Evolutionary conservation across 1,140 invertebrate species (phyloP).

Genomic region (Lepidotrigona ventralis): DNA sequence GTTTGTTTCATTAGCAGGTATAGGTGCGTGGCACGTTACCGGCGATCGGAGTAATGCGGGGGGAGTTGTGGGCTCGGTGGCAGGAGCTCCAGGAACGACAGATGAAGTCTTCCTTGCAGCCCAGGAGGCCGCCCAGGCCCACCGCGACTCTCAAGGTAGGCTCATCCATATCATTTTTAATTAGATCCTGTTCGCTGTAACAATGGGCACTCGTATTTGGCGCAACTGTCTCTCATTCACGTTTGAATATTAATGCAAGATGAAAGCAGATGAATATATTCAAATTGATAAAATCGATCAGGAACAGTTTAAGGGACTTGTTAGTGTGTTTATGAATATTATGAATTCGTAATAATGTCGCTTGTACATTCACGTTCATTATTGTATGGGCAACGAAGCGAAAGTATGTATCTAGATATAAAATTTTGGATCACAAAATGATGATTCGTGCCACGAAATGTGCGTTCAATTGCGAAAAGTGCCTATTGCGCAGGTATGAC

Average conservation of each 20-base stretch:
- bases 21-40: conserved; percentile 83
- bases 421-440: not conserved
- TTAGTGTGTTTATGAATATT: not conserved
- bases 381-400: not conserved
- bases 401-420: too few relatives aligned
- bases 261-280: not conserved
- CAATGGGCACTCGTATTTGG: conserved; percentile 73
- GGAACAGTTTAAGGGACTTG: not conserved
- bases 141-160: conserved; percentile 90
- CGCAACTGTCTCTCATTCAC: not conserved
- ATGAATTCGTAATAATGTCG: not conserved
- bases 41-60: conserved; percentile 83
- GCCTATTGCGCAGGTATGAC: conserved; percentile 75
- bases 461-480: conserved; percentile 45
- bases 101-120: conserved; percentile 87
- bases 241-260: not conserved
- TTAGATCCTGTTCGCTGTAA: conserved; percentile 70
- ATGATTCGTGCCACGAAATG: not conserved
- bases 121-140: conserved; percentile 86
- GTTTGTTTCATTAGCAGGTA: conserved; percentile 65
- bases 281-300: not conserved
- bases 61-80: conserved; percentile 73
- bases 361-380: not conserved
- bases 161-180: conserved; percentile 76
- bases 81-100: conserved; percentile 75